These are phyloP conservation scores for Danio choprae DNA, from an alignment of 2,797 vertebrate genomes.

Conservation along the genomic window DNA sequence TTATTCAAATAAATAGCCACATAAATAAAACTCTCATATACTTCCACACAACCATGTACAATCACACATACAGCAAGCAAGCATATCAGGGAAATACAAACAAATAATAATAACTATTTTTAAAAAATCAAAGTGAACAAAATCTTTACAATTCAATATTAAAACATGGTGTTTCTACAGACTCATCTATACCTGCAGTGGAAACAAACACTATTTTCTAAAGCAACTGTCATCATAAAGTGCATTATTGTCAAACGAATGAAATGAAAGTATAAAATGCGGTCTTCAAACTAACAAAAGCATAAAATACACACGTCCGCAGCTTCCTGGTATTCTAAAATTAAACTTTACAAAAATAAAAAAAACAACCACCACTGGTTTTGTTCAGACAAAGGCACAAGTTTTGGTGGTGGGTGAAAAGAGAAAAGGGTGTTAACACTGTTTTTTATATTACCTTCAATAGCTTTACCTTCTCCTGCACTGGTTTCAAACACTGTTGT, in stretches of 20 bases:
- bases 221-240: slow-evolving; percentile 75
- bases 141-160: slow-evolving; percentile 67
- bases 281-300: slow-evolving; percentile 58
- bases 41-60: slow-evolving; percentile 55
- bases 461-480: slow-evolving; percentile 46
- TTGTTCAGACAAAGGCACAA: slow-evolving; percentile 81
- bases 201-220: slow-evolving; percentile 66
- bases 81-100: slow-evolving; percentile 71
- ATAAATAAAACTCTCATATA: slow-evolving; percentile 79
- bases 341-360: slow-evolving; percentile 33
- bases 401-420: slow-evolving; percentile 71
- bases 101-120: slow-evolving; percentile 70
- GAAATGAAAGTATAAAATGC: slow-evolving; percentile 64
- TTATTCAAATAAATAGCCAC: slow-evolving; percentile 86
- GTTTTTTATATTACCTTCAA: slow-evolving; percentile 63
- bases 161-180: slow-evolving; percentile 71
- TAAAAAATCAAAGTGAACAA: slow-evolving; percentile 15
- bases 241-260: slow-evolving; percentile 74
- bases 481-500: slow-evolving; percentile 48
- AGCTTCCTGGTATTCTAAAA: slow-evolving; percentile 37
- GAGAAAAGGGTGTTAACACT: slow-evolving; percentile 68
- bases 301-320: slow-evolving; percentile 50
- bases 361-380: slow-evolving; percentile 39
- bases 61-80: slow-evolving; percentile 71
- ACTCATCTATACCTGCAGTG: slow-evolving; percentile 60